Evolutionary conservation across 2,888 invertebrate species (phyloP), one percentile per base, ranked within the genome.

Genomic region (Amphimallon solstitiale): DNA sequence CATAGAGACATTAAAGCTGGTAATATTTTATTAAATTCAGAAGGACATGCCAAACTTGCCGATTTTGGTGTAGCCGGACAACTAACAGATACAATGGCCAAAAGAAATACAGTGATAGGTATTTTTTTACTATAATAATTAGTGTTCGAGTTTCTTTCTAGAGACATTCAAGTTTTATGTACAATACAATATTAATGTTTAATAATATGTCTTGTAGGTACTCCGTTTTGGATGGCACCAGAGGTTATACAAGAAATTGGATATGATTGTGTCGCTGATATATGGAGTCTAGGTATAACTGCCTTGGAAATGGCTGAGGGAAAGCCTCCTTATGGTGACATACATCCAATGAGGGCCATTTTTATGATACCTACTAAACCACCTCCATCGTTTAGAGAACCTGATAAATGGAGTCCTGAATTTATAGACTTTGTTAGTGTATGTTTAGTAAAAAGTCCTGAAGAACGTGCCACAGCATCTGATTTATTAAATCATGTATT

Each of bases 291-390:
- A 70, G 94, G 94, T 70, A 99, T 99, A 78, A 99, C 99, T 14
- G 98, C 98, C 40, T 86, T 99, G 64, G 99, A 99, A 88, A 98
- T 99, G 98, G 98, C 98, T 0, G 99, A 99, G 84, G 98, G 98
- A 38, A 90, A 91, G 80, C 97, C 97, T 1, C 99, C 99, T 0
- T 98, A 99, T 80, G 98, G 98, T 0, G 98, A 99, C 80, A 94
- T 94, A 73, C 94, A 95, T 84, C 94, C 94, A 12, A 95, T 95
- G 94, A 83, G 95, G 64, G 99, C 98, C 56, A 98, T 99, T 75
- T 99, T 99, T 84, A 98, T 99, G 98, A 99, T 99, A 76, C 99
- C 99, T 9, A 98, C 98, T 29, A 98, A 98, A 81, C 98, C 98
- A 43, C 98, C 99, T 38, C 99, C 99, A 6, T 97, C 98, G 1